Conservation (phyloP, 2,888 invertebrate genomes). For the Athalia rosae region DNA sequence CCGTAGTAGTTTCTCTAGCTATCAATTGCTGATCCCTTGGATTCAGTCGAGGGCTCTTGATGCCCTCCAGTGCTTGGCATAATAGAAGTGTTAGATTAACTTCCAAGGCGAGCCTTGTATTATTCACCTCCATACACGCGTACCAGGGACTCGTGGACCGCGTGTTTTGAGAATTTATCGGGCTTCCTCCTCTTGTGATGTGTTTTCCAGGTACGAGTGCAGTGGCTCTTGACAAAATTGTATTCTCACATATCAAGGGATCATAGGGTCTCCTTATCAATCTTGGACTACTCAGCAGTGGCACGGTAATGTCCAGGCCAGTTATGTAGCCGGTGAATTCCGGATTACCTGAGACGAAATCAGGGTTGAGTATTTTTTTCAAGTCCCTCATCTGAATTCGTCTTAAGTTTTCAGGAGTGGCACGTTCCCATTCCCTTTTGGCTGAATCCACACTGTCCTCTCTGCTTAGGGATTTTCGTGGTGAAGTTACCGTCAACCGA, state of each 20-base stretch:
- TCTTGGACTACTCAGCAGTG: constrained; percentile 67
- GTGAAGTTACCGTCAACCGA: constrained; percentile 50
- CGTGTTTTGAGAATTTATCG: constrained; percentile 49
- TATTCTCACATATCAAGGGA: constrained; percentile 71
- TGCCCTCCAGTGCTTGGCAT: constrained; percentile 69
- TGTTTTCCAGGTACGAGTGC: constrained; percentile 59
- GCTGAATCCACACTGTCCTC: constrained; percentile 66
- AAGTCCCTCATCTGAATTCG: constrained; percentile 67
- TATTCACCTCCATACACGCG: constrained; percentile 70
- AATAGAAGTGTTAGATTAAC: constrained; percentile 68
- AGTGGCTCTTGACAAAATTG: constrained; percentile 69
- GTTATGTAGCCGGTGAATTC: constrained; percentile 63
- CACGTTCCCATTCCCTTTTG: constrained; percentile 70
- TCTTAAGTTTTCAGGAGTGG: constrained; percentile 65
- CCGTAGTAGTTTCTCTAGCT: constrained; percentile 70
- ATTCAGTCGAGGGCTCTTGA: constrained; percentile 68
- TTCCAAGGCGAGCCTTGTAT: constrained; percentile 69
- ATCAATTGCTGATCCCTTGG: constrained; percentile 69
- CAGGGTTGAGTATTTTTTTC: constrained; percentile 63
- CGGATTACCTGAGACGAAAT: constrained; percentile 44
- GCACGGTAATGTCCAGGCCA: constrained; percentile 64
- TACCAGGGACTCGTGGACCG: constrained; percentile 66
- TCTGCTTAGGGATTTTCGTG: constrained; percentile 44
- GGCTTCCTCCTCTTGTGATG: constrained; percentile 41
- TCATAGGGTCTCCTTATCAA: constrained; percentile 69